Conservation (phyloP, 1,140 invertebrate genomes). For the Dysdera silvatica region DNA sequence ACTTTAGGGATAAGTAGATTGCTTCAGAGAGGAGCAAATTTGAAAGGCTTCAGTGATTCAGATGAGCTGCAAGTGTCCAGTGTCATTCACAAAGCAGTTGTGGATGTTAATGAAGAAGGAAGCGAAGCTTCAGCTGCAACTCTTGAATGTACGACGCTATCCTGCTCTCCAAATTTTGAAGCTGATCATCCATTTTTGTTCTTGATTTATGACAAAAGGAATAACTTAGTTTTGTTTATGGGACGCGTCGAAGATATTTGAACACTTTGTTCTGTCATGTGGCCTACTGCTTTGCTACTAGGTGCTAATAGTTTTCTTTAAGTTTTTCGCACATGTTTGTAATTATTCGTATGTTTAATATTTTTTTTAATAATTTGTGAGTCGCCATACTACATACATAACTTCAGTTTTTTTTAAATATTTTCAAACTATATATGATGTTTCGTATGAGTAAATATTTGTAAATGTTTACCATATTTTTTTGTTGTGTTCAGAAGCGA, state of each 20-base stretch:
- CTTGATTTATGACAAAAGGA: slow-evolving; percentile 54
- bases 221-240: slow-evolving; percentile 55
- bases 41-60: slow-evolving; percentile 27
- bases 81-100: slow-evolving; percentile 50
- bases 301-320: too few relatives aligned
- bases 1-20: slow-evolving; percentile 33
- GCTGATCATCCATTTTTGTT: slow-evolving; percentile 63
- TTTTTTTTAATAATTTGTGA: too few relatives aligned
- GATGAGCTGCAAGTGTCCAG: slow-evolving; percentile 32
- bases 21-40: slow-evolving; percentile 33
- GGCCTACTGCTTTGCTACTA: too few relatives aligned
- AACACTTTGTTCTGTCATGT: too few relatives aligned
- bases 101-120: slow-evolving; percentile 61
- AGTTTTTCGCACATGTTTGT: too few relatives aligned
- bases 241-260: slow-evolving; percentile 45
- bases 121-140: slow-evolving; percentile 63
- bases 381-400: too few relatives aligned
- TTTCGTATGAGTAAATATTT: too few relatives aligned
- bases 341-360: too few relatives aligned
- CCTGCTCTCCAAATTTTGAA: slow-evolving; percentile 49
- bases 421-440: too few relatives aligned
- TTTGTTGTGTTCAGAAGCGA: too few relatives aligned
- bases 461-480: too few relatives aligned
- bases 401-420: too few relatives aligned
- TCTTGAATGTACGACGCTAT: slow-evolving; percentile 40